Evolutionary conservation across 2,888 invertebrate genomes (phyloP), one percentile per base, ranked within the genome.

Genomic region (Mythimna lalbum): DNA sequence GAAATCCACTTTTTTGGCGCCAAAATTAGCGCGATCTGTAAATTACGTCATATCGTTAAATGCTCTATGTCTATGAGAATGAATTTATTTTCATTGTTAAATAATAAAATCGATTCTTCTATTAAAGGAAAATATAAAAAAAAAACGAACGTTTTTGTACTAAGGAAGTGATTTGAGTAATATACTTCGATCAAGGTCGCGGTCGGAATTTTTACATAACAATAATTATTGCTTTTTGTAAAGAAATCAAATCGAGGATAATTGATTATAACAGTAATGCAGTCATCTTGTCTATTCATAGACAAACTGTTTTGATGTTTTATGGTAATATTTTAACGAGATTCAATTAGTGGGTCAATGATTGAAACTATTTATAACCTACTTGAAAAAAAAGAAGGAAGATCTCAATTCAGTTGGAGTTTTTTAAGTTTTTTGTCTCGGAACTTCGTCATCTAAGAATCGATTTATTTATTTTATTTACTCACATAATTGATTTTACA

Each of bases 161-260:
- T 75, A 74, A 84, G 89, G 88, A 88, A 88, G 86, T 85, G 73
- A 78, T 78, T 82, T 66, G 47, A 59, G 66, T 82, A 86, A 83
- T 74, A 59, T 36, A 71, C 61, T 59, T 73, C 76, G 59, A 63
- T 81, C 82, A 87, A 82, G 79, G 80, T 50, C 33, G 23, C 21
- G 10, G 27, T 60, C 64, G 33, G 60, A 19, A 69, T 69, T 79
- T 73, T 80, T 70, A 66, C 78, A 78, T 76, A 79, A 86, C 78
- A 83, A 81, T 78, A 78, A 83, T 78, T 66, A 83, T 78, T 66
- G 70, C 53, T 70, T 86, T 78, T 73, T 74, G 27, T 71, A 39
- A 64, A 50, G 59, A 69, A 76, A 67, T 81, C 57, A 81, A 78
- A 72, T 62, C 56, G 43, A n/a, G 57, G 3, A 61, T 81, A 53